Conservation (phyloP, 2,888 invertebrate genomes). For the Philonicus albiceps region DNA sequence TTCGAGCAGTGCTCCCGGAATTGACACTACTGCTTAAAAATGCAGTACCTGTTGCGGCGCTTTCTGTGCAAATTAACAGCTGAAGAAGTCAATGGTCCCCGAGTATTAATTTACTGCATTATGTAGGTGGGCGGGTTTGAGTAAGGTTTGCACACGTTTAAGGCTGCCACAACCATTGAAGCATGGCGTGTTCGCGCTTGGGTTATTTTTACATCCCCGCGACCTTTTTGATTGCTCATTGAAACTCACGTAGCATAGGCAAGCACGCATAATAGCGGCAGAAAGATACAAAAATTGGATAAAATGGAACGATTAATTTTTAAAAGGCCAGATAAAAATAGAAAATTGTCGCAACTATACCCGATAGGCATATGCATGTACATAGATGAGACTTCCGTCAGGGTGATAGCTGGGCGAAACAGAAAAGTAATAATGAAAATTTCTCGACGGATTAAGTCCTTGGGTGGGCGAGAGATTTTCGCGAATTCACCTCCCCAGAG, state of each 20-base stretch:
- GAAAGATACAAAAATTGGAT: not conserved
- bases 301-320: slow-evolving; percentile 11
- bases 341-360: not conserved
- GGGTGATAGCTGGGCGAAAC: not conserved
- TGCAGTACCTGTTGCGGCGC: slow-evolving; percentile 8
- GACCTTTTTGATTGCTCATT: slow-evolving; percentile 37
- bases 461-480: not conserved
- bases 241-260: not conserved
- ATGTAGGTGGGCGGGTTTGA: slow-evolving; percentile 3
- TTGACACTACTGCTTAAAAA: not conserved
- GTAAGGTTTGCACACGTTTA: not conserved
- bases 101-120: slow-evolving; percentile 25
- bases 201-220: slow-evolving; percentile 30
- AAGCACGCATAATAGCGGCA: not conserved
- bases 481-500: not conserved
- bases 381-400: not conserved
- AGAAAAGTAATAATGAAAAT: not conserved
- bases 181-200: slow-evolving; percentile 19
- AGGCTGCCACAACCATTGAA: slow-evolving; percentile 16
- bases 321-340: slow-evolving; percentile 36
- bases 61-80: slow-evolving; percentile 11
- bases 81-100: slow-evolving; percentile 27
- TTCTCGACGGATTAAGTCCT: slow-evolving; percentile 2
- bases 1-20: not conserved
- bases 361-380: not conserved